Evolutionary conservation across 2,888 invertebrate species (phyloP).

Genomic region (Brachyopa scutellaris): DNA sequence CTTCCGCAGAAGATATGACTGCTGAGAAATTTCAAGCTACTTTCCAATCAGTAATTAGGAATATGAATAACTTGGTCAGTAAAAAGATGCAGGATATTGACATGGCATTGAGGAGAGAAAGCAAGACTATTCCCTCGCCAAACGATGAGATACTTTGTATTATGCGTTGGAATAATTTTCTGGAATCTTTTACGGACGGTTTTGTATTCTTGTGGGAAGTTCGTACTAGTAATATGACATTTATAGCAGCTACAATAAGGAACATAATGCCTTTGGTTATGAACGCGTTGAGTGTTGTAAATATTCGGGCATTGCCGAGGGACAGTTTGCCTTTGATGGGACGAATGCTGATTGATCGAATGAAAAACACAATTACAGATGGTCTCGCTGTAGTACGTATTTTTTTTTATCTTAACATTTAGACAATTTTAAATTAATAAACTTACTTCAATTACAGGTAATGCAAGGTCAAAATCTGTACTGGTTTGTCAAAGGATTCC

Average conservation of each 20-base stretch:
- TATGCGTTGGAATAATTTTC: constrained; percentile 79
- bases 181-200: constrained; percentile 78
- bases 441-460: constrained; percentile 73
- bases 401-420: too few species aligned
- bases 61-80: constrained; percentile 79
- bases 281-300: constrained; percentile 78
- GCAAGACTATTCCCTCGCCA: constrained; percentile 78
- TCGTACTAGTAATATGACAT: constrained; percentile 73
- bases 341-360: constrained; percentile 76
- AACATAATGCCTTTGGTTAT: constrained; percentile 79
- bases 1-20: constrained; percentile 10
- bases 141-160: constrained; percentile 79
- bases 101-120: constrained; percentile 78
- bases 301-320: constrained; percentile 76
- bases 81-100: constrained; percentile 81
- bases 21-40: constrained; percentile 72
- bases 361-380: constrained; percentile 74
- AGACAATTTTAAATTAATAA: background rate
- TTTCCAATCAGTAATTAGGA: constrained; percentile 78
- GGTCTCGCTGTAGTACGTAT: constrained; percentile 77
- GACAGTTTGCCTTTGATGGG: constrained; percentile 77
- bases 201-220: constrained; percentile 80
- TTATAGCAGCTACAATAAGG: constrained; percentile 78
- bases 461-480: constrained; percentile 78
- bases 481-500: constrained; percentile 79